phyloP scores from a whole-genome alignment of 2,113 vertebrate genomes.

The Cynocephalus volans region DNA sequence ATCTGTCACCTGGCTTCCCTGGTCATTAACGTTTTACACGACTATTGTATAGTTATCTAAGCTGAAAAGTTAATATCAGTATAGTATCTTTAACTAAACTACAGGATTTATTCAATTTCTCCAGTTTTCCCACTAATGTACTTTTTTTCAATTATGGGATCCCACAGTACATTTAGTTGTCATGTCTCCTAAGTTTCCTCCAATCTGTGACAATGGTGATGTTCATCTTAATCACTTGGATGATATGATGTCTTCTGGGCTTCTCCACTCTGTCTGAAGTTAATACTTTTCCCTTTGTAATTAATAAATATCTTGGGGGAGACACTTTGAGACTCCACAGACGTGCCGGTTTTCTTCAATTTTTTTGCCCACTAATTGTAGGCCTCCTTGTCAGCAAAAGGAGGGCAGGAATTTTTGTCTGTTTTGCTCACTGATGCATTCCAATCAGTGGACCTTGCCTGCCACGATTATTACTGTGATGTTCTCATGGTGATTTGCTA shows the following conservation, averaged over 20 bases:
- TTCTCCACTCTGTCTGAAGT: not conserved
- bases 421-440: no score
- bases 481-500: not conserved
- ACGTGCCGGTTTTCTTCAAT: not conserved
- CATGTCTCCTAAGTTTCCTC: not conserved
- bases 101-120: not conserved
- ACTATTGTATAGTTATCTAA: not conserved
- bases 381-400: no score
- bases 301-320: not conserved
- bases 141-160: not conserved
- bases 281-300: not conserved
- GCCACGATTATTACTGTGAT: not conserved
- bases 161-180: not conserved
- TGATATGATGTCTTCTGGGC: not conserved
- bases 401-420: no score
- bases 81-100: not conserved
- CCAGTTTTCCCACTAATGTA: not conserved
- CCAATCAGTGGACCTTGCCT: no score
- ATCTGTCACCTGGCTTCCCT: not conserved
- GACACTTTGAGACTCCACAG: not conserved
- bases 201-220: not conserved
- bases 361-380: not conserved
- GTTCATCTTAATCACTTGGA: not conserved
- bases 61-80: not conserved
- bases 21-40: not conserved